A percentile compares a stretch with the other conserved stretches of the same genome.
Evolutionary conservation across 2,113 vertebrate species (phyloP).

Genomic region (Turnix velox): DNA sequence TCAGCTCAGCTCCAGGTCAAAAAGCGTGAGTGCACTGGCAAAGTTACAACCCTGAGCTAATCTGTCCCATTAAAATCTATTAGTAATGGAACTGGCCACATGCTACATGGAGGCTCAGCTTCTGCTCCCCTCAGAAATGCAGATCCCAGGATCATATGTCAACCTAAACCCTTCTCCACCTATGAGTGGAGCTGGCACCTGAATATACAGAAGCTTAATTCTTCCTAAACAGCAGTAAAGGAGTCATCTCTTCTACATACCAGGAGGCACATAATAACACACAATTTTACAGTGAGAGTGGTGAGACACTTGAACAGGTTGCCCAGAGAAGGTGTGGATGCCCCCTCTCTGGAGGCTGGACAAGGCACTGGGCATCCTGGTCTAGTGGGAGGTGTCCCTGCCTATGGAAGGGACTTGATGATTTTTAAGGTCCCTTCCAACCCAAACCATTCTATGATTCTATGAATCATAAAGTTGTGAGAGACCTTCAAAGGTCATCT

Average conservation of each 20-base stretch:
- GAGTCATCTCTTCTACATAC: neutral
- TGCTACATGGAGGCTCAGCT: neutral
- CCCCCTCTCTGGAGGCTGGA: too few relatives aligned
- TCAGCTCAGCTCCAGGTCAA: neutral
- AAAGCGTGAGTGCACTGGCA: neutral
- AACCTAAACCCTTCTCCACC: neutral
- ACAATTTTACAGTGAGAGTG: too few relatives aligned
- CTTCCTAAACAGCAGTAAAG: neutral
- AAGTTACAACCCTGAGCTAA: neutral
- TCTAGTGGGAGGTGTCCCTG: too few relatives aligned
- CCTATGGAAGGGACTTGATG: too few relatives aligned
- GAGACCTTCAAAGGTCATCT: too few relatives aligned
- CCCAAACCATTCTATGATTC: too few relatives aligned
- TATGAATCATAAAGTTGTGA: too few relatives aligned
- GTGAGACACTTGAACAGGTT: too few relatives aligned
- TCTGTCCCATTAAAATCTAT: neutral
- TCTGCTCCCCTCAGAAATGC: neutral
- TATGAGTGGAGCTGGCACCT: neutral
- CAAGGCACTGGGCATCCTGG: too few relatives aligned
- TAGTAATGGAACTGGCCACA: neutral
- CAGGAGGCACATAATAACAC: accelerated
- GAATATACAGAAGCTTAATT: neutral
- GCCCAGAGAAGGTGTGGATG: too few relatives aligned
- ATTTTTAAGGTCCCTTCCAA: too few relatives aligned
- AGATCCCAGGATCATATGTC: neutral